Evolutionary conservation across 2,888 invertebrate genomes (phyloP), one percentile per base, ranked within the genome.

Genomic region (Drosophila birchii): DNA sequence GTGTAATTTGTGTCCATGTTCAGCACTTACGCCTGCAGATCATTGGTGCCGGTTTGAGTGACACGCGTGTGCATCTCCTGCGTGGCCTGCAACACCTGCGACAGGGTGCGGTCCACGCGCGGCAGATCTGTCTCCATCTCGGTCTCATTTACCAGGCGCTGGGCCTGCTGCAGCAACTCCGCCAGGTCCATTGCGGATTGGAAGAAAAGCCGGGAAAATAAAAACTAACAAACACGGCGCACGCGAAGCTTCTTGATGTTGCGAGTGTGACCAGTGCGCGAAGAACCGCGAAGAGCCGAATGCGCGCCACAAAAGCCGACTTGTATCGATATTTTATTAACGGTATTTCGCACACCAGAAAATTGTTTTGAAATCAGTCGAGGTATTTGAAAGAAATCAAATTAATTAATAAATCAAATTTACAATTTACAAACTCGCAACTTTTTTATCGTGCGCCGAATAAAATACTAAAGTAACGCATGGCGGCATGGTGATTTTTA

Each of bases 41-140:
- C 98, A 87, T 97, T 96, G 34, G 97, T 90, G 74, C 96, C 96
- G 69, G 96, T 95, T 91, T 97, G 96, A 20, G 97, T 96, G 23
- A 98, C 96, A 91, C 97, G 95, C 5, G 96, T 95, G 93, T 97
- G 97, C 39, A 98, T 93, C 90, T 97, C 97, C 88, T 97, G 96
- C 0, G 97, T 97, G 12, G 97, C 98, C 91, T 98, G 98, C 53
- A 97, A 93, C 49, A 99, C 97, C 93, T 99, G 98, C 16, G 96
- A 95, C 59, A 98, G 93, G 75, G 98, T 98, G 73, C 98, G 94
- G 88, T 98, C 97, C 5, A 98, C 97, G 91, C 96, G 95, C 11
- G 96, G 96, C 66, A 96, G 91, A 86, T 98, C 98, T 78, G 96
- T 96, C 86, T 96, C 96, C 76, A 96, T 96, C 92, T 97, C 97